These are phyloP conservation scores for Subacronicta megacephala DNA, from an alignment of 2,888 invertebrate genomes.

Conservation along the genomic window DNA sequence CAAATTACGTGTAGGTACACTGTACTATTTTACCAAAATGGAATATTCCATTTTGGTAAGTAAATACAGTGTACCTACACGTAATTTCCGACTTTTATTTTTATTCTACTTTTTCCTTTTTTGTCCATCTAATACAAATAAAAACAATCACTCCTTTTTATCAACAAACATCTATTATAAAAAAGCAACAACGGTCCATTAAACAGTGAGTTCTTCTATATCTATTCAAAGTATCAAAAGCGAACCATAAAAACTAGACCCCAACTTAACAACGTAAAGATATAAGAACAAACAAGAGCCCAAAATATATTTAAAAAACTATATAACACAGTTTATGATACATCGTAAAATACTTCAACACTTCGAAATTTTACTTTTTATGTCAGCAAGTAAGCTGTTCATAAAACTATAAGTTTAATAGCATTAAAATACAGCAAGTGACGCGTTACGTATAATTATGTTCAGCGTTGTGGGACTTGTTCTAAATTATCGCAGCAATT, in stretches of 20 bases:
- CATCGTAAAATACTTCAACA: conserved; percentile 26
- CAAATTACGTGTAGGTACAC: neutral
- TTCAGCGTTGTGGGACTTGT: conserved; percentile 54
- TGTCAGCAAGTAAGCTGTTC: conserved; percentile 11
- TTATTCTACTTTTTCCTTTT: too few species aligned
- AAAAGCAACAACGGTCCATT: too few species aligned
- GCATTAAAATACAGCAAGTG: conserved; percentile 41
- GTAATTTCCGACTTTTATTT: too few species aligned
- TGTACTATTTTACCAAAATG: neutral
- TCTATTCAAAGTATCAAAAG: neutral
- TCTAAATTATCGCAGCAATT: conserved; percentile 71
- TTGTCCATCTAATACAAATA: too few species aligned
- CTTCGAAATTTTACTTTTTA: conserved; percentile 17
- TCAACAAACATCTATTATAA: too few species aligned
- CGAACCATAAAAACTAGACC: conserved; percentile 3
- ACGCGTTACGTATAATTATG: conserved; percentile 58
- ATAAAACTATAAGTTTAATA: conserved; percentile 19
- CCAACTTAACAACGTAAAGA: neutral
- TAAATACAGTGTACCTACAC: too few species aligned
- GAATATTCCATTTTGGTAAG: too few species aligned
- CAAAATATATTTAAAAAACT: conserved; percentile 23
- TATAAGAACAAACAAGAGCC: conserved; percentile 8
- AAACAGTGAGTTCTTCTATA: neutral
- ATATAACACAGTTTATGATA: conserved; percentile 23
- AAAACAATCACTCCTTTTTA: too few species aligned